phyloP scores from a whole-genome alignment of 2,797 vertebrate species.

The Hapalemur alaotrensis region DNA sequence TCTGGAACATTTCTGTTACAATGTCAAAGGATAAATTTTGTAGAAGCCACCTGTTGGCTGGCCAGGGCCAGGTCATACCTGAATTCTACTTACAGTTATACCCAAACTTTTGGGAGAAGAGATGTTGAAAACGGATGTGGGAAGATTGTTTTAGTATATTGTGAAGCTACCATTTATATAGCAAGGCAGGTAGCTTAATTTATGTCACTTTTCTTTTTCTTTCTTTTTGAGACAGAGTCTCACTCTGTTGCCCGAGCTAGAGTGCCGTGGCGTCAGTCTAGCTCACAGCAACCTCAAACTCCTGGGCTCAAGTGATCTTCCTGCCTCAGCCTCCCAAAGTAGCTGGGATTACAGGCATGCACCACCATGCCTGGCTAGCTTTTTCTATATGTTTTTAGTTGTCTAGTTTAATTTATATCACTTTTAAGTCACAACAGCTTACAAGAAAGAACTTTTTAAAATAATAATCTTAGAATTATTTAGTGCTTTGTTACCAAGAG shows the following conservation, averaged over 20 bases:
- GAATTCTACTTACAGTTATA: neutral
- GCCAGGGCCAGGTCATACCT: neutral
- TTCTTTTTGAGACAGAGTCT: too few species aligned
- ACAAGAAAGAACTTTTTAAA: neutral
- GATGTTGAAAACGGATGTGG: neutral
- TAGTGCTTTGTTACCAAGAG: neutral
- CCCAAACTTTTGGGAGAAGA: neutral
- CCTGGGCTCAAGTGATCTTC: too few species aligned
- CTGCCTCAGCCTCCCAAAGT: too few species aligned
- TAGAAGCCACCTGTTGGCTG: neutral
- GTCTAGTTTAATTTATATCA: neutral
- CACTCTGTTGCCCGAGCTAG: too few species aligned
- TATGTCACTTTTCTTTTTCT: neutral
- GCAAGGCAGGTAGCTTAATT: neutral
- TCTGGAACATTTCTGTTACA: neutral
- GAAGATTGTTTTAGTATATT: neutral
- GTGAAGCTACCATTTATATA: neutral
- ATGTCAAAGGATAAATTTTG: neutral
- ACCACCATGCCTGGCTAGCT: too few species aligned
- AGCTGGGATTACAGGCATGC: too few species aligned
- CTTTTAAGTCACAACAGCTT: neutral
- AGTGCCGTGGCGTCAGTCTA: too few species aligned
- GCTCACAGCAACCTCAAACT: too few species aligned
- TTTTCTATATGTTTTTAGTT: too few species aligned
- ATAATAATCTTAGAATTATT: slow-evolving; percentile 11